A percentile compares a stretch with the other conserved stretches of the same genome.
These are phyloP conservation scores for Lordiphosa collinella DNA, from an alignment of 1,140 invertebrate species.

Conservation along the genomic window DNA sequence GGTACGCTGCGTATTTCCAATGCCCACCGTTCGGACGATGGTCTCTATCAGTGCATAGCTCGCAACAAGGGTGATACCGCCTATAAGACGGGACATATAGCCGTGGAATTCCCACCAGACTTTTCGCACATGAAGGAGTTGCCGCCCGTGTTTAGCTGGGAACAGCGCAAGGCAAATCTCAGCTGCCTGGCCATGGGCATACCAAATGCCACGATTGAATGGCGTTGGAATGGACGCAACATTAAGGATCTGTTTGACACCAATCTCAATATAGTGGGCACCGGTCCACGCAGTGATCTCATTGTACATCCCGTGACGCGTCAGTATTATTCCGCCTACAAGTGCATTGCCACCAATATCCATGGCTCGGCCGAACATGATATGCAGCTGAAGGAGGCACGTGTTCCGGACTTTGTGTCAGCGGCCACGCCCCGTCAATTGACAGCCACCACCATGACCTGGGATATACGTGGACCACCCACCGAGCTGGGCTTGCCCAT, in stretches of 20 bases:
- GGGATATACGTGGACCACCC: conserved; percentile 86
- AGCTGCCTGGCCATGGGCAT: conserved; percentile 88
- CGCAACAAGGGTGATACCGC: conserved; percentile 88
- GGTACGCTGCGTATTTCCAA: conserved; percentile 84
- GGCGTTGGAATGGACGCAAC: conserved; percentile 84
- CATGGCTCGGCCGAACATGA: conserved; percentile 85
- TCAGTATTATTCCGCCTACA: conserved; percentile 88
- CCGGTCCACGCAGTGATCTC: conserved; percentile 86
- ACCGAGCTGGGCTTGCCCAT: conserved; percentile 88
- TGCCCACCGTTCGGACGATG: conserved; percentile 87
- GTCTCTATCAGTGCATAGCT: conserved; percentile 93
- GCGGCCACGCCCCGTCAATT: conserved; percentile 83
- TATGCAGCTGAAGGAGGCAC: conserved; percentile 88
- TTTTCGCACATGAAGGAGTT: conserved; percentile 87
- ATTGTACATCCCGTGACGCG: conserved; percentile 84
- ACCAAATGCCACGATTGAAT: conserved; percentile 94
- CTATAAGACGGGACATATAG: conserved; percentile 89
- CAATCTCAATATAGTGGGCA: conserved; percentile 83
- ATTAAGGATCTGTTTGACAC: conserved; percentile 81
- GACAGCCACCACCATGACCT: conserved; percentile 91
- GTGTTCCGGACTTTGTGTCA: conserved; percentile 80
- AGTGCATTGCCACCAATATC: conserved; percentile 89
- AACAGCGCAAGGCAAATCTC: conserved; percentile 88
- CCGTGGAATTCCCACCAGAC: conserved; percentile 89
- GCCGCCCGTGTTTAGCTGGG: conserved; percentile 89